These are phyloP conservation scores for Idris sp. DNA, from an alignment of 1,140 invertebrate genomes.

Conservation along the genomic window DNA sequence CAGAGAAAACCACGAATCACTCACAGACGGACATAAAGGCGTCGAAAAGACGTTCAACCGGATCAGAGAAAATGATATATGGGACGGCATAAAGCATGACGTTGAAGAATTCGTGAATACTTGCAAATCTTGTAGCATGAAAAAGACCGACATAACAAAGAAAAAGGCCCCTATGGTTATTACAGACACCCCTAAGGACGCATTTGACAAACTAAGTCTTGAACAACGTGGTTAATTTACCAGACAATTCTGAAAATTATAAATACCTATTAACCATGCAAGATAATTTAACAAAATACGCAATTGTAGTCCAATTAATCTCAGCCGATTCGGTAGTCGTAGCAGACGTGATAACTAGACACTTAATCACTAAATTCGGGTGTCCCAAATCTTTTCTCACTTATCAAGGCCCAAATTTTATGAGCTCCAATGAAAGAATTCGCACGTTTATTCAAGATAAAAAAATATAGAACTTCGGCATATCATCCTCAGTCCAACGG, in stretches of 20 bases:
- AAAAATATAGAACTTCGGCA: slow-evolving; percentile 3
- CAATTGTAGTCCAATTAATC: background rate
- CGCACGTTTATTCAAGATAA: slow-evolving; percentile 28
- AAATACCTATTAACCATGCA: slow-evolving; percentile 9
- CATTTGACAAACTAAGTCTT: background rate
- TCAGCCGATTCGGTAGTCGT: background rate
- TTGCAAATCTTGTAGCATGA: background rate
- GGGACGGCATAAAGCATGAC: slow-evolving; percentile 8
- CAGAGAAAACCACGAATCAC: slow-evolving; percentile 1
- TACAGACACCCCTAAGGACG: background rate
- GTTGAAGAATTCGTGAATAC: no score
- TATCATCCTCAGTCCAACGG: slow-evolving; percentile 63
- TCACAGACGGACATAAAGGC: slow-evolving; percentile 14
- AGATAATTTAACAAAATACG: slow-evolving; percentile 7
- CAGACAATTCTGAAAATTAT: background rate
- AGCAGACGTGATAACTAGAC: background rate
- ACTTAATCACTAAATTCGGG: no score
- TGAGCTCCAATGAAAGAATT: slow-evolving; percentile 30
- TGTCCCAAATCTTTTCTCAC: slow-evolving; percentile 23
- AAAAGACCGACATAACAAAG: background rate
- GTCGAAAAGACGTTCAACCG: slow-evolving; percentile 4
- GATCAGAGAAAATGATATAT: slow-evolving; percentile 6
- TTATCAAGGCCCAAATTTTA: slow-evolving; percentile 32
- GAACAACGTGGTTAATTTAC: background rate
- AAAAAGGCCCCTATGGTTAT: background rate